Evolutionary conservation across 2,113 vertebrate species (phyloP).

Genomic region (Prolemur simus): DNA sequence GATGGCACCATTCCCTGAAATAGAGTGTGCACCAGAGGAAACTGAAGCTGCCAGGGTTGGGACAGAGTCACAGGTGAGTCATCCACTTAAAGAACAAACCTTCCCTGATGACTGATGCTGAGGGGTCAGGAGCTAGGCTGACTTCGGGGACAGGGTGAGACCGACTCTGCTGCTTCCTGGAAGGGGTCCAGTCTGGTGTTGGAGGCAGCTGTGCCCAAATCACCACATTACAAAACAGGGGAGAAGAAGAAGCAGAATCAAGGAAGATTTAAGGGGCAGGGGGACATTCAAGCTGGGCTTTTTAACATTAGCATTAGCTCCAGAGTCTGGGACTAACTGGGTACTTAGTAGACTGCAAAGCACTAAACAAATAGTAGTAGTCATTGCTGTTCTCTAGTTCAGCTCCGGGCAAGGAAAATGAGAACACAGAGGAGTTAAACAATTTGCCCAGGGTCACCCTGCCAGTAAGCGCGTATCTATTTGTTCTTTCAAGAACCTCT

Average conservation of each 20-base stretch:
- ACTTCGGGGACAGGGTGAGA: background rate
- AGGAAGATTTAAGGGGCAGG: background rate
- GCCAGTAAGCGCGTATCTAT: background rate
- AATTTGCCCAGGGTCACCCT: background rate
- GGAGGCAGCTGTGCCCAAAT: background rate
- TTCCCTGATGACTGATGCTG: background rate
- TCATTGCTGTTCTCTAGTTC: background rate
- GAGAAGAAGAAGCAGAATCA: background rate
- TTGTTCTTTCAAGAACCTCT: background rate
- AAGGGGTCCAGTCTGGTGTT: background rate
- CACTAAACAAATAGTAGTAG: background rate
- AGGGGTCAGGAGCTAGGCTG: background rate
- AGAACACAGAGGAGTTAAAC: background rate
- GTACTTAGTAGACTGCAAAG: background rate
- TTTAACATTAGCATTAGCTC: background rate
- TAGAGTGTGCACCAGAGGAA: background rate
- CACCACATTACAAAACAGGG: background rate
- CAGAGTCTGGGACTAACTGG: background rate
- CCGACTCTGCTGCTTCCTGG: background rate
- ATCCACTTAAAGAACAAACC: background rate
- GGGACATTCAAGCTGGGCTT: background rate
- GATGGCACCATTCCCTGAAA: background rate
- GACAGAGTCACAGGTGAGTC: background rate
- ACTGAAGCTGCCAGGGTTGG: background rate
- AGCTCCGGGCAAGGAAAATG: background rate